Percentiles rank a stretch among this genome's conserved stretches.
These are phyloP conservation scores for Agrotis clavis DNA, from an alignment of 2,888 invertebrate species.

Conservation along the genomic window DNA sequence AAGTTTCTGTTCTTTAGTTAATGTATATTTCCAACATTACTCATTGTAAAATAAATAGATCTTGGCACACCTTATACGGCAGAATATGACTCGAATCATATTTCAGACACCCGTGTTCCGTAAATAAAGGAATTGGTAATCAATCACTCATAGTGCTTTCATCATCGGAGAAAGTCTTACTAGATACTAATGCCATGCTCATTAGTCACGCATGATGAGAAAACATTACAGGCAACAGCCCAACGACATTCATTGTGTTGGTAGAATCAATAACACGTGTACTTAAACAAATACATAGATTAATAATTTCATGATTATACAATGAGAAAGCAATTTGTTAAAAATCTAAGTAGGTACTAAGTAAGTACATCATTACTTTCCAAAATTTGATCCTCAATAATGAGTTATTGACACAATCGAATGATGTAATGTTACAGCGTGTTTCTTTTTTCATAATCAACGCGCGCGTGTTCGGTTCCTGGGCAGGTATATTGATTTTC, in stretches of 20 bases:
- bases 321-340: too few relatives aligned
- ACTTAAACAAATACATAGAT: background rate
- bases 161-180: constrained; percentile 32
- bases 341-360: too few relatives aligned
- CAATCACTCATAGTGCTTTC: constrained; percentile 34
- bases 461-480: too few relatives aligned
- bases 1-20: background rate
- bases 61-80: constrained; percentile 40
- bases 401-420: too few relatives aligned
- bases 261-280: constrained; percentile 27
- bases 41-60: constrained; percentile 37
- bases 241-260: constrained; percentile 9
- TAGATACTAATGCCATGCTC: background rate
- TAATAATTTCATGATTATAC: background rate
- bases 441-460: too few relatives aligned
- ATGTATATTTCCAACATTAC: constrained; percentile 6
- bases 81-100: constrained; percentile 20
- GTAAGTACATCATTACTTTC: too few relatives aligned
- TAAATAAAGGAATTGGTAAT: constrained; percentile 30
- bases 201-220: constrained; percentile 41
- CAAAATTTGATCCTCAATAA: too few relatives aligned
- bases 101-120: constrained; percentile 4
- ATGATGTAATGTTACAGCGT: too few relatives aligned
- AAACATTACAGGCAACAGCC: constrained; percentile 25
- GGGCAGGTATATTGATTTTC: too few relatives aligned